Evolutionary conservation across 2,113 vertebrate genomes (phyloP).

Genomic region (Benitochromis conjunctus): DNA sequence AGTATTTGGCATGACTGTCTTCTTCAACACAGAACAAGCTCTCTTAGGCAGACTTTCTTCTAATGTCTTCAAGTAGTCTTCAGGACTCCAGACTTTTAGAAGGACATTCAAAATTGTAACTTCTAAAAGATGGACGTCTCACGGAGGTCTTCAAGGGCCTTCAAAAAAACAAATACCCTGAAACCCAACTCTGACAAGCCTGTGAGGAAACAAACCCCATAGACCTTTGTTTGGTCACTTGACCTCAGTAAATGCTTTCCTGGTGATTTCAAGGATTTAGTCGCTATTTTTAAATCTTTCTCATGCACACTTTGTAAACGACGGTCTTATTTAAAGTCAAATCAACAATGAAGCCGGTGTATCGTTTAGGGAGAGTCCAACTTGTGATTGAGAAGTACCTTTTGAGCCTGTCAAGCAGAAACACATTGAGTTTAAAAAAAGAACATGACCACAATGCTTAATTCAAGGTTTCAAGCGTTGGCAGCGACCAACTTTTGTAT

Average conservation of each 20-base stretch:
- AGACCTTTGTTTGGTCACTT: background rate
- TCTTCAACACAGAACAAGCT: background rate
- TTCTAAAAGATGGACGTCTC: background rate
- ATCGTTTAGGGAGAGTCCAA: background rate
- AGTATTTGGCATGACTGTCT: background rate
- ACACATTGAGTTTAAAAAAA: background rate
- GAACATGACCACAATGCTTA: background rate
- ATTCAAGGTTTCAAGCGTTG: background rate
- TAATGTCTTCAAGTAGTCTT: background rate
- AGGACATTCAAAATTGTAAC: background rate
- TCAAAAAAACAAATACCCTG: background rate
- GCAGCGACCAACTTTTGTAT: background rate
- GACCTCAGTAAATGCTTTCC: background rate
- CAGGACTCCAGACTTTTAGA: background rate
- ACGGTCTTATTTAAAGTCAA: background rate
- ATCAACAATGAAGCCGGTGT: background rate
- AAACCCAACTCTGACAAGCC: background rate
- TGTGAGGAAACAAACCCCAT: background rate
- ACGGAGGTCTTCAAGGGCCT: background rate
- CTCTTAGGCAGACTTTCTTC: background rate
- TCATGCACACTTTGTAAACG: background rate
- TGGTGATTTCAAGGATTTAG: background rate
- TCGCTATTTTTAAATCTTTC: background rate
- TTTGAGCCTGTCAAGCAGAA: background rate
- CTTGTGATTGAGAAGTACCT: background rate